Evolutionary conservation across 1,140 invertebrate species (phyloP).

Genomic region (Atopsyche davidsoni): DNA sequence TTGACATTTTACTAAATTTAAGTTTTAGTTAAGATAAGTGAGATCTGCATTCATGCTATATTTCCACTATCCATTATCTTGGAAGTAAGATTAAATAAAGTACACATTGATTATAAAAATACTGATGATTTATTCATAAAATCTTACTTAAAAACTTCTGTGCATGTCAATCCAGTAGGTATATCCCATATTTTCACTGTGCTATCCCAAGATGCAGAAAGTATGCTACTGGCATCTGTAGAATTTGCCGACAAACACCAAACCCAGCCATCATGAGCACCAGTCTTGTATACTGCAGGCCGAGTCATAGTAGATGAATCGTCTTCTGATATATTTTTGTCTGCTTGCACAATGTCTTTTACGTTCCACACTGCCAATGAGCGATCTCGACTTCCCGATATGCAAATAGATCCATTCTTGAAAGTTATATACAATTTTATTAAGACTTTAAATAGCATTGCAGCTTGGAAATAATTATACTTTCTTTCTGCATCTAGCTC

Average conservation of each 20-base stretch:
- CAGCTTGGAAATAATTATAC: too few relatives aligned
- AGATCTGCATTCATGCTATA: background rate
- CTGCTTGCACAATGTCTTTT: constrained; percentile 3
- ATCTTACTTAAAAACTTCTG: constrained; percentile 38
- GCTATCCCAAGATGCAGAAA: constrained; percentile 48
- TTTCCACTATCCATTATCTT: background rate
- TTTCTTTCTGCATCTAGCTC: too few relatives aligned
- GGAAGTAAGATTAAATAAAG: background rate
- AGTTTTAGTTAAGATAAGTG: background rate
- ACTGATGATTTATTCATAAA: background rate
- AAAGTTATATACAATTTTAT: too few relatives aligned
- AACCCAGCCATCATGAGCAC: constrained; percentile 45
- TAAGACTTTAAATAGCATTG: too few relatives aligned
- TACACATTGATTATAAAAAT: background rate
- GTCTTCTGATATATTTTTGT: background rate
- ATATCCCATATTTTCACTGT: constrained; percentile 47
- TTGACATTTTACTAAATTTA: background rate
- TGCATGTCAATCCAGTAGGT: constrained; percentile 34
- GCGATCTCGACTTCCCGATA: constrained; percentile 43
- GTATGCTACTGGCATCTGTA: constrained; percentile 30
- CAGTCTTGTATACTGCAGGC: constrained; percentile 14
- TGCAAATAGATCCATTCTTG: constrained; percentile 41
- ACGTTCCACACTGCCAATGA: constrained; percentile 22
- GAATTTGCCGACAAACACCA: constrained; percentile 42
- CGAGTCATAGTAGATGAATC: background rate